Percentiles rank a stretch among this genome's conserved stretches.
phyloP scores from a whole-genome alignment of 1,140 invertebrate genomes.

The Scaptomyza pallida region DNA sequence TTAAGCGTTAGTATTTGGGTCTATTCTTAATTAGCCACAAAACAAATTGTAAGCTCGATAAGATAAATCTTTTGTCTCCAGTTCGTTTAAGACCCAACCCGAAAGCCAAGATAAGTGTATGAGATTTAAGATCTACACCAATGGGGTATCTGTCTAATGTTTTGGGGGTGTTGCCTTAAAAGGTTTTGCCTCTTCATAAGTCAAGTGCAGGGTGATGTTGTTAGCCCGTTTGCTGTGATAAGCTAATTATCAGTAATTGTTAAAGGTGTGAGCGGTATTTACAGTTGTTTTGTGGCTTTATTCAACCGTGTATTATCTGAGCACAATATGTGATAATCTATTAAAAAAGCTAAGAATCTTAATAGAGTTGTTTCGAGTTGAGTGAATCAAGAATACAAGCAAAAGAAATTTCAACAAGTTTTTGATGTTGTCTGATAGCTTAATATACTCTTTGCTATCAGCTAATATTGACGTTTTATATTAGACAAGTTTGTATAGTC shows the following conservation, averaged over 20 bases:
- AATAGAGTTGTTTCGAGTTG: slow-evolving; percentile 9
- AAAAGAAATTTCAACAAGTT: background rate
- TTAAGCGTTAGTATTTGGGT: slow-evolving; percentile 23
- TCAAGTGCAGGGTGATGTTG: background rate
- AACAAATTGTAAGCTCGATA: slow-evolving; percentile 42
- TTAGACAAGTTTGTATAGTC: background rate
- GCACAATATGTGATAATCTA: slow-evolving; percentile 21
- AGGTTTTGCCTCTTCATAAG: slow-evolving; percentile 26
- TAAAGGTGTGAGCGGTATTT: slow-evolving; percentile 16
- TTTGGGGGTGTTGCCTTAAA: slow-evolving; percentile 46
- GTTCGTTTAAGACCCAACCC: slow-evolving; percentile 1
- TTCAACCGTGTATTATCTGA: background rate
- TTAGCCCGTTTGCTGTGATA: slow-evolving; percentile 25
- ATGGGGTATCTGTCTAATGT: slow-evolving; percentile 7
- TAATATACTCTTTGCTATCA: background rate
- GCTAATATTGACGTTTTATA: background rate
- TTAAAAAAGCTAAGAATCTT: background rate
- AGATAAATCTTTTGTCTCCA: slow-evolving; percentile 46
- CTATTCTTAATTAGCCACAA: background rate
- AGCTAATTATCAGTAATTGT: slow-evolving; percentile 45
- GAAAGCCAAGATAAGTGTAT: slow-evolving; percentile 24
- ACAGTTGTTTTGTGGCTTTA: slow-evolving; percentile 1
- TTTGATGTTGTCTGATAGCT: background rate
- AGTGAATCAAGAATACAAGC: background rate
- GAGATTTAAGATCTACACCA: slow-evolving; percentile 4